Percentiles rank a stretch among this genome's conserved stretches.
These are phyloP conservation scores for Proteles cristata DNA, from an alignment of 2,113 vertebrate genomes.

Conservation along the genomic window DNA sequence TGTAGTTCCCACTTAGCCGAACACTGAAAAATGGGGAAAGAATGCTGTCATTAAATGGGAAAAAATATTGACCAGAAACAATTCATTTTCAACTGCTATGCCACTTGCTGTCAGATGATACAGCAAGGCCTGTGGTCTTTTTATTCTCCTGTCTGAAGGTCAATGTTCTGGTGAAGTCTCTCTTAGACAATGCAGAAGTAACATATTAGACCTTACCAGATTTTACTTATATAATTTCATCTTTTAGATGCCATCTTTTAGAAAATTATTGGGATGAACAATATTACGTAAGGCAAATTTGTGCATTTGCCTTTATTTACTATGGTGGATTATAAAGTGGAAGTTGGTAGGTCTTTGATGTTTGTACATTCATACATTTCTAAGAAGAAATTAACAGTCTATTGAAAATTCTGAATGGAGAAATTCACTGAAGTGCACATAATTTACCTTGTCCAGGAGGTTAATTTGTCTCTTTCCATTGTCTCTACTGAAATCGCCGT, in stretches of 20 bases:
- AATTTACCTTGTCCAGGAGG: neutral
- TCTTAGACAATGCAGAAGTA: neutral
- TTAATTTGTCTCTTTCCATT: neutral
- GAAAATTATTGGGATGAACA: neutral
- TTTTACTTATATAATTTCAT: conserved; percentile 15
- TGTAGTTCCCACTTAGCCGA: neutral
- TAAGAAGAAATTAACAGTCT: neutral
- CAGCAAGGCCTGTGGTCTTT: neutral
- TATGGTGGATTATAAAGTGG: neutral
- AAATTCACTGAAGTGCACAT: neutral
- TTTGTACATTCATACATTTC: neutral
- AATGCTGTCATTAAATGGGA: neutral
- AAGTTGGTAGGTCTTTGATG: neutral
- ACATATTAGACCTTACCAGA: neutral
- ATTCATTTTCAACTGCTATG: neutral
- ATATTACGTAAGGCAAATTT: neutral
- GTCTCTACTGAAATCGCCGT: neutral
- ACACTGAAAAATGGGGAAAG: neutral
- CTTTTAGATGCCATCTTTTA: neutral
- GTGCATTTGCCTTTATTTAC: neutral
- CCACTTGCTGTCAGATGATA: neutral
- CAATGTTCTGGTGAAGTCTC: neutral
- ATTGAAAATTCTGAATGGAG: neutral
- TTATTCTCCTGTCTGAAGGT: neutral
- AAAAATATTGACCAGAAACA: neutral